Base-by-base conservation (phyloP, 2,888 invertebrate species). In the Mellilla xanthometata region DNA sequence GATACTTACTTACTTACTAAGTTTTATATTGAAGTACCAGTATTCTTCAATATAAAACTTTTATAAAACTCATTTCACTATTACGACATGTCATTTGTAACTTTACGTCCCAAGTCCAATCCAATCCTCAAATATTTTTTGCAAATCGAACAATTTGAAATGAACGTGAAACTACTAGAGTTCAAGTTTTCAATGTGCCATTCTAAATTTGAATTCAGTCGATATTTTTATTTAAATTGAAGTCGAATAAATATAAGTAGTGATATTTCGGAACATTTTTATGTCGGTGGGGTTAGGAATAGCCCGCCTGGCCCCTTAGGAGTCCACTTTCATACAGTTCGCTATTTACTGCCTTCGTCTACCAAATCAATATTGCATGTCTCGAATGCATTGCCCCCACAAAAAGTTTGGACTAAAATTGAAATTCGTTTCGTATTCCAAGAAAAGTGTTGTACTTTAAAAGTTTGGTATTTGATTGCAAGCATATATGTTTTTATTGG, bases 291-390 rank as follows among this genome's bases (percentile, higher is more conserved):
- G 49, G 66, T 49, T 53, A 30, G 63, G 55, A 74, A 79, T 80
- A 76, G 50, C 40, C 41, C 42, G 65, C 54, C 24, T 46, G 52
- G 62, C 65, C 82, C 76, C 81, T 58, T 63, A 63, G 78, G 83
- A 78, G 64, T 78, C 72, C 58, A 80, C 72, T 80, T 72, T 72
- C 74, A 77, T 80, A 78, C 70, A 65, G 67, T 75, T 74, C 69
- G 67, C 79, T 82, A 81, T 83, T 81, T 83, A 81, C 81, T 69
- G 75, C 76, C 68, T 68, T 70, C 71, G 73, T 68, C 71, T 74
- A 62, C 62, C 73, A 65, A 85, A 86, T 85, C 85, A 83, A 85
- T 84, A 82, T 69, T 64, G 71, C 69, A 68, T 68, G 72, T 74
- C 72, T 73, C 76, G 72, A 76, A 75, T 77, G 82, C 74, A 73